These are phyloP conservation scores for Catocala sponsa DNA, from an alignment of 2,888 invertebrate species.

Conservation along the genomic window DNA sequence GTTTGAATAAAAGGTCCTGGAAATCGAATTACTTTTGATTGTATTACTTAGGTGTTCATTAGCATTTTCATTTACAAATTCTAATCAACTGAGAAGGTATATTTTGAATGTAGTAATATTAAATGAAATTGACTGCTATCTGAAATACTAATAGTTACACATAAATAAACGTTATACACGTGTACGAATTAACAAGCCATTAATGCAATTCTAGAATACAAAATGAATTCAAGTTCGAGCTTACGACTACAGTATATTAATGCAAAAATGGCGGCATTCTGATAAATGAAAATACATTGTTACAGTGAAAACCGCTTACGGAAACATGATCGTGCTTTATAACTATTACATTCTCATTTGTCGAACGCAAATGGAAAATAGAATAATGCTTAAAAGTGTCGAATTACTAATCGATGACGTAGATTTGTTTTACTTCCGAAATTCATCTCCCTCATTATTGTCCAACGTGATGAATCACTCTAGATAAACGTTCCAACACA, in stretches of 20 bases:
- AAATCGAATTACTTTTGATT: constrained; percentile 31
- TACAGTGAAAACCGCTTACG: constrained; percentile 41
- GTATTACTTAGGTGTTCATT: constrained; percentile 32
- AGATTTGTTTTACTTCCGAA: constrained; percentile 79
- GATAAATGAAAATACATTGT: constrained; percentile 27
- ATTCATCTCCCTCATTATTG: constrained; percentile 79
- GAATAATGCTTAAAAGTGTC: constrained; percentile 69
- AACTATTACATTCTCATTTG: constrained; percentile 49
- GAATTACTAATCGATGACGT: constrained; percentile 80
- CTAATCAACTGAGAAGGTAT: constrained; percentile 7
- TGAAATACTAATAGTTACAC: too few relatives aligned
- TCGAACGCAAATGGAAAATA: constrained; percentile 56
- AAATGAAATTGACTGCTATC: too few relatives aligned
- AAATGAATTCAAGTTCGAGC: neutral
- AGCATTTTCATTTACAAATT: constrained; percentile 21
- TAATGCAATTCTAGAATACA: too few relatives aligned
- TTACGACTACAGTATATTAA: constrained; percentile 5
- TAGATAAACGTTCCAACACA: constrained; percentile 78
- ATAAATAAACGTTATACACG: too few relatives aligned
- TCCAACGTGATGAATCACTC: constrained; percentile 81
- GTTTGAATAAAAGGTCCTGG: constrained; percentile 39
- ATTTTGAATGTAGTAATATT: too few relatives aligned
- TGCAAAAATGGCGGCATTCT: constrained; percentile 11
- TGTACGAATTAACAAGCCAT: too few relatives aligned
- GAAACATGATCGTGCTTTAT: constrained; percentile 46